These are phyloP conservation scores for Tautogolabrus adspersus DNA, from an alignment of 2,113 vertebrate genomes.

Conservation along the genomic window DNA sequence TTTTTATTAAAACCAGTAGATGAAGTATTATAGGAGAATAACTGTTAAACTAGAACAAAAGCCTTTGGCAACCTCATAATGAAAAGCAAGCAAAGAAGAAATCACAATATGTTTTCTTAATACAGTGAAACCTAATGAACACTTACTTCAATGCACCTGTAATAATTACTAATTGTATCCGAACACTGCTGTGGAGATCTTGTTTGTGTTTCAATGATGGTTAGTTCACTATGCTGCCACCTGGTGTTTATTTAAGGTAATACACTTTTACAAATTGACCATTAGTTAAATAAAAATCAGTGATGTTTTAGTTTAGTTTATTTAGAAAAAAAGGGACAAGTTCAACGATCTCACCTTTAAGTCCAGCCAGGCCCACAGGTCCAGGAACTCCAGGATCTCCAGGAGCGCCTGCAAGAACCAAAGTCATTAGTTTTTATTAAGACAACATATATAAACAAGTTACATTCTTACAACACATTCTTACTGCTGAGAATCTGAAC, in stretches of 20 bases:
- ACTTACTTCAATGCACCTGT: too few species aligned
- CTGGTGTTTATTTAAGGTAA: slow-evolving; percentile 29
- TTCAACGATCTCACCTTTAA: slow-evolving; percentile 85
- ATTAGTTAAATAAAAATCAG: too few species aligned
- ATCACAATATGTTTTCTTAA: too few species aligned
- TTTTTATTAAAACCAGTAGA: not conserved
- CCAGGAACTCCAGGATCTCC: slow-evolving; percentile 87
- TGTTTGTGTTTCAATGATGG: too few species aligned
- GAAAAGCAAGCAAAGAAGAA: too few species aligned
- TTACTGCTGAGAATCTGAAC: not conserved
- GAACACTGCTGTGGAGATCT: too few species aligned
- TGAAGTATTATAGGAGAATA: not conserved
- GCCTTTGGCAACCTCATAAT: too few species aligned
- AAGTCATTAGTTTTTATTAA: slow-evolving; percentile 12
- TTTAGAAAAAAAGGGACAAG: not conserved
- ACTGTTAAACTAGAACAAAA: too few species aligned
- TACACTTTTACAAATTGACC: not conserved
- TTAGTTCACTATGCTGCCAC: slow-evolving; percentile 28
- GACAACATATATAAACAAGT: not conserved
- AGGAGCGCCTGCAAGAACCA: slow-evolving; percentile 77
- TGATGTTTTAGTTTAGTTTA: not conserved
- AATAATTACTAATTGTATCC: too few species aligned
- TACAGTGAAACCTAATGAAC: too few species aligned
- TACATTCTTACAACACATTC: not conserved
- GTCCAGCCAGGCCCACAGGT: slow-evolving; percentile 73